These are phyloP conservation scores for Macrochelys suwanniensis DNA, from an alignment of 2,797 vertebrate genomes.

Conservation along the genomic window DNA sequence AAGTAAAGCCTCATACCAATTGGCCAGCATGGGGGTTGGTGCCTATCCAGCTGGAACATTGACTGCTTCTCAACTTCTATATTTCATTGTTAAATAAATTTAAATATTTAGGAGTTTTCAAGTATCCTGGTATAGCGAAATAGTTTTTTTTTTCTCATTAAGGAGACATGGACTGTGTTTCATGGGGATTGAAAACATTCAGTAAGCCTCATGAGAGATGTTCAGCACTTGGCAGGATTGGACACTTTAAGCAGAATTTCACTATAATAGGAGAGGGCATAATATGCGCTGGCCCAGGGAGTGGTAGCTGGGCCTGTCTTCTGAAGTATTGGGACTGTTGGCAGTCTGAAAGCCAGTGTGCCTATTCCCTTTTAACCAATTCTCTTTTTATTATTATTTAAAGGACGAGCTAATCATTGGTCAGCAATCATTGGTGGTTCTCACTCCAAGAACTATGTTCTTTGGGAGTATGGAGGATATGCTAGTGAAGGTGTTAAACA, in stretches of 20 bases:
- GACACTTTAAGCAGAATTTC: accelerated
- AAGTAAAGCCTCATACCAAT: not conserved
- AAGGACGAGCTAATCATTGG: conserved; percentile 98
- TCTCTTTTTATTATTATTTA: not conserved
- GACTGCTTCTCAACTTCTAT: not conserved
- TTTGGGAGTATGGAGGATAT: conserved; percentile 96
- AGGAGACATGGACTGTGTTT: accelerated
- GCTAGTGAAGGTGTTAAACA: conserved; percentile 96
- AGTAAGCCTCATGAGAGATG: not conserved
- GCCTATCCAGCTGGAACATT: not conserved
- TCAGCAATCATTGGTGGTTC: conserved; percentile 97
- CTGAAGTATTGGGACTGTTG: not conserved
- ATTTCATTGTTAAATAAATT: not conserved
- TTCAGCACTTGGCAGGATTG: not conserved
- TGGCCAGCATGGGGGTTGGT: not conserved
- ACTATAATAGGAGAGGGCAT: not conserved
- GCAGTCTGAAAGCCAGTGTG: not conserved
- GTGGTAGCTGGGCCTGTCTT: not conserved
- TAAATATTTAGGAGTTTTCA: not conserved
- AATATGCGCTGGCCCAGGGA: not conserved
- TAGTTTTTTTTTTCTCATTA: not conserved
- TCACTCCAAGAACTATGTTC: conserved; percentile 95
- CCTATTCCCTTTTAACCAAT: not conserved
- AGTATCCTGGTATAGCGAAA: not conserved
- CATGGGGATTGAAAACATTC: not conserved